A percentile compares a stretch with the other conserved stretches of the same genome.
These are phyloP conservation scores for Thera britannica DNA, from an alignment of 2,888 invertebrate species.

Conservation along the genomic window DNA sequence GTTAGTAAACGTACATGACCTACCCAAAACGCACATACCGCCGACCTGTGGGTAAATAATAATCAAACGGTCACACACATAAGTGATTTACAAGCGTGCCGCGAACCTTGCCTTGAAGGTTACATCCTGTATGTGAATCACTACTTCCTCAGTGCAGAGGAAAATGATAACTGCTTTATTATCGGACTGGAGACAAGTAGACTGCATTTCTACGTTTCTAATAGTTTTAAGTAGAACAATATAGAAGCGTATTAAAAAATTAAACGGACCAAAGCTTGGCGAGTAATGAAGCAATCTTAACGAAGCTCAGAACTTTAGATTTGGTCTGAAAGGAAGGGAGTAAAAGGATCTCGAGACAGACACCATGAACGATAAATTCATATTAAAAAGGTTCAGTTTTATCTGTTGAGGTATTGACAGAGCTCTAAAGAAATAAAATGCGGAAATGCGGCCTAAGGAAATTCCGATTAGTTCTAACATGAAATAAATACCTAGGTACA, in stretches of 20 bases:
- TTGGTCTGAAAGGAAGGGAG: too few species aligned
- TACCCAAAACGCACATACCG: neutral
- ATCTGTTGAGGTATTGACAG: too few species aligned
- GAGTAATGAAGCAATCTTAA: too few species aligned
- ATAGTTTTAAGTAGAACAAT: slow-evolving; percentile 4
- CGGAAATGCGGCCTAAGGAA: too few species aligned
- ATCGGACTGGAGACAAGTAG: slow-evolving; percentile 3
- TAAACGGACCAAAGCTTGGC: too few species aligned
- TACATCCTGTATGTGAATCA: slow-evolving; percentile 70
- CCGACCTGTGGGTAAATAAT: neutral
- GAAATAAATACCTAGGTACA: too few species aligned
- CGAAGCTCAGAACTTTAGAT: too few species aligned
- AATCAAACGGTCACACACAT: slow-evolving; percentile 43
- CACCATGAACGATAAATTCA: too few species aligned
- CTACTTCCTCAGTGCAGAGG: slow-evolving; percentile 49
- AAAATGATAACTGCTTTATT: slow-evolving; percentile 33
- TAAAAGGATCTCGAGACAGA: too few species aligned
- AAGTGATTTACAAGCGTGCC: slow-evolving; percentile 60
- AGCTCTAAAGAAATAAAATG: too few species aligned
- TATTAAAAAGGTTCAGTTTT: too few species aligned
- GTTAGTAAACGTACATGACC: neutral
- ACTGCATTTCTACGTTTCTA: slow-evolving; percentile 4
- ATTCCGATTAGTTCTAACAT: too few species aligned
- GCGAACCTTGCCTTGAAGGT: slow-evolving; percentile 70
- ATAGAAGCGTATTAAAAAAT: neutral